Base-by-base conservation (phyloP, 2,113 vertebrate species). In the Alexandromys fortis region DNA sequence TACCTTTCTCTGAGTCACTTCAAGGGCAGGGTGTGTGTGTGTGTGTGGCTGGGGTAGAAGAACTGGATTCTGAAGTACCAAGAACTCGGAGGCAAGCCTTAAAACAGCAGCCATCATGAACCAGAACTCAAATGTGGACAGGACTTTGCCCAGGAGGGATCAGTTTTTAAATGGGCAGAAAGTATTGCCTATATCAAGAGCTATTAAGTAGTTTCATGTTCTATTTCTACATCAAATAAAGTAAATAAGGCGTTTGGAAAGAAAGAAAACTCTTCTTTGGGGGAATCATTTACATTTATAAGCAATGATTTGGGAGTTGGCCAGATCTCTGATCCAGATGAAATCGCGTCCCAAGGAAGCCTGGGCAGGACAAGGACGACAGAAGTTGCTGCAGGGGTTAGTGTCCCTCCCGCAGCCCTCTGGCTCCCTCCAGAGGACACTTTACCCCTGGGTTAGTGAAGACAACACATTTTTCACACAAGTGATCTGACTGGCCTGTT, bases 371-470 rank as follows among this genome's bases (percentile, higher is more conserved):
- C 5, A 47, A 5, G 7, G 2, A 28, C 1, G 10, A 3, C 8
- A 70, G n/a, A 28, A 13, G 11, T 6, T 49, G 47, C 2, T 17
- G 19, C 0, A 0, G 1, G 1, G 16, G 16, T 5, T 17, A 6
- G 35, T 2, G 21, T 33, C 30, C 79, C 13, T 96, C 38, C 7
- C 26, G 26, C 81, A 35, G 19, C 61, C 42, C 7, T 90, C 55
- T 96, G 87, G 96, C 93, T 89, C 95, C 97, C 97, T 94, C 97
- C 92, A 97, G 93, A 83, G 95, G 91, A 70, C 6, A 5, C 8
- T 17, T 38, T 38, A n/a, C 19, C n/a, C 12, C 82, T 58, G 45
- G 45, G 1, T 68, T 42, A 47, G 65, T 67, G 83, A 86, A 21
- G 17, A 19, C n/a, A 45, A 61, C 63, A 42, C 0, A 3, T 10